Percentiles rank a stretch among this genome's conserved stretches.
Evolutionary conservation across 2,888 invertebrate genomes (phyloP).

Genomic region (Ctena decussata): DNA sequence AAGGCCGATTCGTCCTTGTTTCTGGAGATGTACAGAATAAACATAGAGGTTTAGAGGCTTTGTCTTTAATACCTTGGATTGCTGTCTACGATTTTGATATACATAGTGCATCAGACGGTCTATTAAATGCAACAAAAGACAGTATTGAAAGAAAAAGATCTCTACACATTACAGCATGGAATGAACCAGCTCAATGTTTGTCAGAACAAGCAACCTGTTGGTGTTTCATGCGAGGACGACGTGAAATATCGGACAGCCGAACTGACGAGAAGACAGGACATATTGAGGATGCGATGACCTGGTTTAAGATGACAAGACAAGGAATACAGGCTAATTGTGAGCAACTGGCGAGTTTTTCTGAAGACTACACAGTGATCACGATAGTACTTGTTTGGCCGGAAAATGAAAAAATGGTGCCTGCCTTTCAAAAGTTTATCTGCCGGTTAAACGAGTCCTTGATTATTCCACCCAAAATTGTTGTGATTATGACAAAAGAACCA

Average conservation of each 20-base stretch:
- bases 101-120: conserved; percentile 54
- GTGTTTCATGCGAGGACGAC: conserved; percentile 63
- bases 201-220: conserved; percentile 52
- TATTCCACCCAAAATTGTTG: background rate
- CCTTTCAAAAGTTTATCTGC: conserved; percentile 2
- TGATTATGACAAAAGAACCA: background rate
- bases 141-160: conserved; percentile 39
- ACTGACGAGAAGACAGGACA: conserved; percentile 17
- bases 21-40: background rate
- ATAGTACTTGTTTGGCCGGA: conserved; percentile 61
- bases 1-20: background rate
- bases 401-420: background rate
- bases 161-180: conserved; percentile 52
- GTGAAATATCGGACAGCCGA: conserved; percentile 49
- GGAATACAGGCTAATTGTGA: conserved; percentile 29
- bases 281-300: conserved; percentile 20
- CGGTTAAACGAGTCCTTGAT: background rate
- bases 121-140: conserved; percentile 51
- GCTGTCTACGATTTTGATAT: conserved; percentile 68
- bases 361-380: conserved; percentile 52
- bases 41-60: conserved; percentile 23
- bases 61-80: conserved; percentile 66
- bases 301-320: conserved; percentile 28
- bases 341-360: conserved; percentile 44
- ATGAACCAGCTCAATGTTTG: conserved; percentile 22